Conservation (phyloP, 2,113 vertebrate genomes). For the Thalassoma bifasciatum region DNA sequence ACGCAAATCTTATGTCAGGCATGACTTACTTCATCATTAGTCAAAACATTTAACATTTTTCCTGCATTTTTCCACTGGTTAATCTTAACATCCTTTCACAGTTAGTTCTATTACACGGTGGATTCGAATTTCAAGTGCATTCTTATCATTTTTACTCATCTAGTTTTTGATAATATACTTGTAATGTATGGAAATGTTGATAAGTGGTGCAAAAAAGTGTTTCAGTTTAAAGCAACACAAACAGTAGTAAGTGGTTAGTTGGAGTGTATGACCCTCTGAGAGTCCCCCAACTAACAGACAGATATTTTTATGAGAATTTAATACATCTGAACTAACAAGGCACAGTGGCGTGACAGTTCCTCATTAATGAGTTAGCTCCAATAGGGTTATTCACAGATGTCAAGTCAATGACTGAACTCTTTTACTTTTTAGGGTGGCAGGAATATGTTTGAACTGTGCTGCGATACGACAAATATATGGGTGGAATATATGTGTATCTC, state of each 20-base stretch:
- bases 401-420: conserved; percentile 48
- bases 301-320: too few species aligned
- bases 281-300: conserved; percentile 27
- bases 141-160: too few species aligned
- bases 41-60: neutral
- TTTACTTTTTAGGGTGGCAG: conserved; percentile 76
- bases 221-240: too few species aligned
- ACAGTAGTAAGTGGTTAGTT: too few species aligned
- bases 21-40: neutral
- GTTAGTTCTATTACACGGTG: neutral
- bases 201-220: too few species aligned
- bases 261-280: conserved; percentile 3
- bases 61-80: neutral
- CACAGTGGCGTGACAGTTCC: conserved; percentile 1
- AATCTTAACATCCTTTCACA: neutral
- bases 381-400: conserved; percentile 27
- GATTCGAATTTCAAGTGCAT: too few species aligned
- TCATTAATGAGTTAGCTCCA: conserved; percentile 8
- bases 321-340: too few species aligned
- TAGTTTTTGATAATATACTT: too few species aligned
- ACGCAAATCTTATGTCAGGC: conserved; percentile 53
- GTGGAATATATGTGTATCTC: conserved; percentile 93
- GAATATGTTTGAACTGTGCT: conserved; percentile 73
- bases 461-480: conserved; percentile 90
- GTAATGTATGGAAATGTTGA: too few species aligned